Conservation (phyloP, 1,140 invertebrate genomes). For the Drosophila kurseongensis region DNA sequence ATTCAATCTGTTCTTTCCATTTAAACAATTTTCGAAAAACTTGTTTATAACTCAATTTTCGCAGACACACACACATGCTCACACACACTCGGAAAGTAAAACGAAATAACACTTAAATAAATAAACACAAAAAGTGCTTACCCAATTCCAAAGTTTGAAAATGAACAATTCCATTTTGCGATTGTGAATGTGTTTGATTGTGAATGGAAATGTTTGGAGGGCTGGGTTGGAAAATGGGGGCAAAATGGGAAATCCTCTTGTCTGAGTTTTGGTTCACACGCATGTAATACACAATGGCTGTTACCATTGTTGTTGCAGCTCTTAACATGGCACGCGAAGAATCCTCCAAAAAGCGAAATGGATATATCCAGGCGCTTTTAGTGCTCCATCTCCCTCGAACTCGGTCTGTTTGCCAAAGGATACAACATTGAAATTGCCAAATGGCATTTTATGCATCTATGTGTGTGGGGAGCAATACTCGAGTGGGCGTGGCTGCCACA, state of each 20-base stretch:
- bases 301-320: conserved; percentile 66
- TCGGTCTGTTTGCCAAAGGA: conserved; percentile 56
- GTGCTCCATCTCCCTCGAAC: conserved; percentile 22
- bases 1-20: conserved; percentile 81
- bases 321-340: conserved; percentile 80
- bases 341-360: conserved; percentile 79
- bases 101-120: conserved; percentile 81
- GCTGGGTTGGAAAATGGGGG: background rate
- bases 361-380: conserved; percentile 66
- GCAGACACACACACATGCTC: conserved; percentile 18
- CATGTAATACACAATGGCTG: conserved; percentile 70
- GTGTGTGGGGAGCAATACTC: background rate
- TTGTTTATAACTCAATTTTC: conserved; percentile 82
- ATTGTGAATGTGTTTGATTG: conserved; percentile 54
- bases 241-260: conserved; percentile 35
- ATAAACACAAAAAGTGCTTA: conserved; percentile 75
- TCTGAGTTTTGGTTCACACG: conserved; percentile 70
- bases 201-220: conserved; percentile 29
- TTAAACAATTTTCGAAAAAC: conserved; percentile 81
- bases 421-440: conserved; percentile 70
- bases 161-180: conserved; percentile 64
- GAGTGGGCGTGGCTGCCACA: conserved; percentile 10
- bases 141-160: conserved; percentile 58
- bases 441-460: conserved; percentile 57
- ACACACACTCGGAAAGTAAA: conserved; percentile 42